These are phyloP conservation scores for Sander lucioperca DNA, from an alignment of 2,113 vertebrate species.

Conservation along the genomic window DNA sequence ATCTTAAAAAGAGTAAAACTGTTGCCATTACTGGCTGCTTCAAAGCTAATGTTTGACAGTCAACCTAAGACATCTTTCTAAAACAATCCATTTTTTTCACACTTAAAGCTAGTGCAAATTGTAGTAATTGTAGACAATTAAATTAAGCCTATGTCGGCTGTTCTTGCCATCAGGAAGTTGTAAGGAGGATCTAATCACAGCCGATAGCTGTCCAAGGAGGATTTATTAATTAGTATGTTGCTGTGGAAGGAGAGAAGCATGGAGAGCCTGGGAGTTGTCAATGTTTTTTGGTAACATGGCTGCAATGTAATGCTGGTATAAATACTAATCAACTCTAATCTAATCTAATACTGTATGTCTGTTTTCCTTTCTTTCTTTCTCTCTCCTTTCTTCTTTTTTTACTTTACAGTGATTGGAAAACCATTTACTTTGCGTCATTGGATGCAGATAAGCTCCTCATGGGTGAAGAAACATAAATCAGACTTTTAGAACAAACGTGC, in stretches of 20 bases:
- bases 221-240: slow-evolving; percentile 62
- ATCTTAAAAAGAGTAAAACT: slow-evolving; percentile 11
- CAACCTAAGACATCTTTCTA: slow-evolving; percentile 38
- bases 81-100: slow-evolving; percentile 26
- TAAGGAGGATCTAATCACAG: slow-evolving; percentile 55
- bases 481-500: slow-evolving; percentile 55
- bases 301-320: slow-evolving; percentile 34
- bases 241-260: slow-evolving; percentile 24
- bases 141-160: slow-evolving; percentile 32
- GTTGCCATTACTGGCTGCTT: slow-evolving; percentile 8
- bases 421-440: slow-evolving; percentile 21
- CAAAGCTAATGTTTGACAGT: slow-evolving; percentile 14
- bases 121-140: slow-evolving; percentile 31
- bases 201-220: slow-evolving; percentile 48
- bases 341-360: background rate
- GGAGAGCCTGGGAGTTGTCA: slow-evolving; percentile 41
- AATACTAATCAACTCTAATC: slow-evolving; percentile 63
- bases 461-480: slow-evolving; percentile 68
- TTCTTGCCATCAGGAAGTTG: slow-evolving; percentile 32
- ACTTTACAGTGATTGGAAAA: slow-evolving; percentile 41
- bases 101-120: slow-evolving; percentile 3
- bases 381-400: background rate
- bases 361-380: background rate
- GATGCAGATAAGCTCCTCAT: slow-evolving; percentile 59
- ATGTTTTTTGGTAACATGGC: slow-evolving; percentile 46